These are phyloP conservation scores for Stenopsyche tienmushanensis DNA, from an alignment of 1,140 invertebrate genomes.

Conservation along the genomic window DNA sequence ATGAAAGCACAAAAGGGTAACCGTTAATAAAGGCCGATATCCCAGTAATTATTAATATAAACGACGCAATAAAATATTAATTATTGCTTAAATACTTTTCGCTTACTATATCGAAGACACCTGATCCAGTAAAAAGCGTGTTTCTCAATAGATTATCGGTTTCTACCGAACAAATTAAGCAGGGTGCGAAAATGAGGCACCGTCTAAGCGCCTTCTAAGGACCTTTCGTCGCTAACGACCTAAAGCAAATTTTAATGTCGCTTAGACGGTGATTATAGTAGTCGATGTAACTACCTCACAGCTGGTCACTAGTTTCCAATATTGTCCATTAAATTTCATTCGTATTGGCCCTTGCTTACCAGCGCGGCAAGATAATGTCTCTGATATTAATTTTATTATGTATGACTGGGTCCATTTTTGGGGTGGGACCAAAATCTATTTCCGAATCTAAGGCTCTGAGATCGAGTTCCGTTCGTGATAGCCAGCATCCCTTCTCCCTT, in stretches of 20 bases:
- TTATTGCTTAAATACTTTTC: no score
- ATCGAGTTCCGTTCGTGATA: no score
- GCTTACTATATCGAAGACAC: no score
- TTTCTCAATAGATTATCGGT: no score
- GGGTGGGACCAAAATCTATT: no score
- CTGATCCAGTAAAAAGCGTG: no score
- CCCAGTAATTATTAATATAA: no score
- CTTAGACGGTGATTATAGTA: constrained; percentile 19
- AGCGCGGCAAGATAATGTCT: constrained; percentile 7
- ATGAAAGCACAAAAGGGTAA: no score
- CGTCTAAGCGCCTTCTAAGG: not conserved
- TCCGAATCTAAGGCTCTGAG: no score
- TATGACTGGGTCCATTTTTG: constrained; percentile 6
- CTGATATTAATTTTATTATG: constrained; percentile 24
- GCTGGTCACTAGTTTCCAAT: constrained; percentile 20
- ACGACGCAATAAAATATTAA: no score
- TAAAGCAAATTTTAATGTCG: constrained; percentile 16
- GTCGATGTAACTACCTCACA: constrained; percentile 13
- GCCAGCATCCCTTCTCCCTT: no score
- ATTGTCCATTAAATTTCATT: constrained; percentile 27
- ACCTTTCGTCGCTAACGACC: constrained; percentile 10
- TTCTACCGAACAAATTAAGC: not conserved
- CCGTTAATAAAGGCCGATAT: no score
- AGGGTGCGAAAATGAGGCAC: not conserved
- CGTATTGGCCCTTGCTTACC: constrained; percentile 9